Evolutionary conservation across 2,888 invertebrate genomes (phyloP), one percentile per base, ranked within the genome.

Genomic region (Phragmatobia fuliginosa): DNA sequence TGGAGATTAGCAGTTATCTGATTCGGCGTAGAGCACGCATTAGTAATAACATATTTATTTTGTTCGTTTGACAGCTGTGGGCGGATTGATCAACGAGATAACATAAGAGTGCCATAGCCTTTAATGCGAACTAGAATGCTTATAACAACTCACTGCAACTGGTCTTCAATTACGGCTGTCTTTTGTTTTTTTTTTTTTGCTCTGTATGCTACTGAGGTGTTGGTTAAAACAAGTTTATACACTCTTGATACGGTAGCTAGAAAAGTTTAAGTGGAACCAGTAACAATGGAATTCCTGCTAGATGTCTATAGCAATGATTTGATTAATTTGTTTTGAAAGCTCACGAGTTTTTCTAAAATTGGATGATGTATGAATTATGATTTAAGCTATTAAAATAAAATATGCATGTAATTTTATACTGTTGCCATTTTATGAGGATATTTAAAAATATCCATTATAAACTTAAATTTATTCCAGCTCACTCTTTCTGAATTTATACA

Each of bases 41-140:
- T 93, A 89, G 92, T 92, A 92, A 93, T 92, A 94, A 94, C 94
- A 94, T 94, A 94, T 94, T 93, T 94, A 94, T 94, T 94, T 92
- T 91, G 90, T 91, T 87, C 90, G 88, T 91, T 90, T 94, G 94
- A 94, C 95, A 94, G 94, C 90, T 89, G 93, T 92, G 89, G 94
- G 94, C 92, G 94, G 91, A 81, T 83, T 86, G 94, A 94, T 94
- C 85, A 74, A 81, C 68, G 74, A 85, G 91, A 93, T 94, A 93
- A 89, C 75, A 72, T 83, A 83, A 88, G 83, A 84, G 83, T 83
- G 79, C 81, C 82, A 81, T 82, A 79, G 83, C 84, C 73, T 83
- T 84, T 89, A 87, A 89, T 88, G 87, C 87, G 85, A 88, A 86
- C 84, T 85, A 85, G 81, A 82, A 83, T 81, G 76, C 76, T 82